Evolutionary conservation across 2,797 vertebrate species (phyloP).

Genomic region (Schizopygopsis pylzovi): DNA sequence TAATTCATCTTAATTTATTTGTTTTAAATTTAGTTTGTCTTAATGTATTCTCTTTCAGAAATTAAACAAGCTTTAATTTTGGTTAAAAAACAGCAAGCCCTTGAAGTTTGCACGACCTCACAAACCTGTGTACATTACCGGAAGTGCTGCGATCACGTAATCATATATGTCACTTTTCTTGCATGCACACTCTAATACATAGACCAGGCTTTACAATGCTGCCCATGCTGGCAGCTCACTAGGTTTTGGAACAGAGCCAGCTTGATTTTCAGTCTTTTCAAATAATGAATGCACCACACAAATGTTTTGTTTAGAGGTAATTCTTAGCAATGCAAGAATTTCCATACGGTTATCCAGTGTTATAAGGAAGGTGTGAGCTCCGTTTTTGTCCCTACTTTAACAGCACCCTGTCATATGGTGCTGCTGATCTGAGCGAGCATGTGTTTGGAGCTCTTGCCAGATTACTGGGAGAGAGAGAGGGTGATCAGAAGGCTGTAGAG

Average conservation of each 20-base stretch:
- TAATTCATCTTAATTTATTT: no score
- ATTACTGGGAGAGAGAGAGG: slow-evolving; percentile 42
- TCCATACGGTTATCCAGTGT: background rate
- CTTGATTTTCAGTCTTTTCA: background rate
- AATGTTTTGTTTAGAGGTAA: background rate
- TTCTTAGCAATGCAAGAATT: background rate
- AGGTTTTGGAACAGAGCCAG: background rate
- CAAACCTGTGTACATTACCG: background rate
- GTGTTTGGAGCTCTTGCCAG: slow-evolving; percentile 38
- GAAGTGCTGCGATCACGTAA: background rate
- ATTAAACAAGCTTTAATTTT: background rate
- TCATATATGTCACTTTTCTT: background rate
- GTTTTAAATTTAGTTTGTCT: no score
- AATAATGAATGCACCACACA: background rate
- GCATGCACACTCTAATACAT: background rate
- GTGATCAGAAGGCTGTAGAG: slow-evolving; percentile 11
- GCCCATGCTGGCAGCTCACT: background rate
- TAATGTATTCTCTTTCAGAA: background rate
- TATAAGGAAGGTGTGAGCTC: background rate
- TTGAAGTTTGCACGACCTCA: background rate
- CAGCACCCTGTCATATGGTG: slow-evolving; percentile 39
- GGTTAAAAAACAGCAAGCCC: no score
- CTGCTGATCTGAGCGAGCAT: slow-evolving; percentile 22
- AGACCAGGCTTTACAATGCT: background rate
- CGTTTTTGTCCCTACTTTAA: slow-evolving; percentile 22